A percentile compares a stretch with the other conserved stretches of the same genome.
These are phyloP conservation scores for Aphelinus atriplicis DNA, from an alignment of 1,140 invertebrate species.

Conservation along the genomic window DNA sequence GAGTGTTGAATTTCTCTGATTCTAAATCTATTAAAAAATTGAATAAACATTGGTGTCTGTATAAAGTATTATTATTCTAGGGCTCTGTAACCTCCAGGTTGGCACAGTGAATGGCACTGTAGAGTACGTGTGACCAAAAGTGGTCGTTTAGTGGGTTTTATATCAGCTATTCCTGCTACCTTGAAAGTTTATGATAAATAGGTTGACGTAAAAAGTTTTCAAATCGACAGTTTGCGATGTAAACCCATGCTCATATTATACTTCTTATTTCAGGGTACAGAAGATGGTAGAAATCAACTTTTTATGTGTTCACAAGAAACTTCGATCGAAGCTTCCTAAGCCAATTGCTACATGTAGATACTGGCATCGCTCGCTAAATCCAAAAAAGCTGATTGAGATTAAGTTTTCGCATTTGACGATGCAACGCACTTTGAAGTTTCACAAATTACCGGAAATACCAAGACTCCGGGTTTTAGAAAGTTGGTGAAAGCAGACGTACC, in stretches of 20 bases:
- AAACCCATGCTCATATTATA: neutral
- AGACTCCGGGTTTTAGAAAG: conserved; percentile 83
- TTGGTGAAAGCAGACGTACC: conserved; percentile 81
- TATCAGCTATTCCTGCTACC: conserved; percentile 95
- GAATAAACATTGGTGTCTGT: too few relatives aligned
- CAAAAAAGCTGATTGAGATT: too few relatives aligned
- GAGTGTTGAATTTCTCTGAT: too few relatives aligned
- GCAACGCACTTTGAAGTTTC: conserved; percentile 96
- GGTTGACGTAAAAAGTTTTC: conserved; percentile 57
- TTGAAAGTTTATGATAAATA: conserved; percentile 92
- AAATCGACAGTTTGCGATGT: neutral
- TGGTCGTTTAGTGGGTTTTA: conserved; percentile 95
- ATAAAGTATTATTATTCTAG: conserved; percentile 67
- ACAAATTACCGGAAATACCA: conserved; percentile 92
- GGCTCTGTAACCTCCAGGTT: conserved; percentile 97
- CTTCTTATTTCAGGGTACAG: conserved; percentile 69
- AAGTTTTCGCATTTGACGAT: conserved; percentile 99
- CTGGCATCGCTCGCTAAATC: conserved; percentile 98
- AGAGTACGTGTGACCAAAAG: conserved; percentile 96
- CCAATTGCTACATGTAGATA: conserved; percentile 96
- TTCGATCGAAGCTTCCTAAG: too few relatives aligned
- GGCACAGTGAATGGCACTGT: conserved; percentile 95
- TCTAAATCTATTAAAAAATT: too few relatives aligned
- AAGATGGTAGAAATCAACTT: conserved; percentile 99
- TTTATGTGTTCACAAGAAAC: conserved; percentile 98